Evolutionary conservation across 2,888 invertebrate genomes (phyloP).

Genomic region (Aspidapion aeneum): DNA sequence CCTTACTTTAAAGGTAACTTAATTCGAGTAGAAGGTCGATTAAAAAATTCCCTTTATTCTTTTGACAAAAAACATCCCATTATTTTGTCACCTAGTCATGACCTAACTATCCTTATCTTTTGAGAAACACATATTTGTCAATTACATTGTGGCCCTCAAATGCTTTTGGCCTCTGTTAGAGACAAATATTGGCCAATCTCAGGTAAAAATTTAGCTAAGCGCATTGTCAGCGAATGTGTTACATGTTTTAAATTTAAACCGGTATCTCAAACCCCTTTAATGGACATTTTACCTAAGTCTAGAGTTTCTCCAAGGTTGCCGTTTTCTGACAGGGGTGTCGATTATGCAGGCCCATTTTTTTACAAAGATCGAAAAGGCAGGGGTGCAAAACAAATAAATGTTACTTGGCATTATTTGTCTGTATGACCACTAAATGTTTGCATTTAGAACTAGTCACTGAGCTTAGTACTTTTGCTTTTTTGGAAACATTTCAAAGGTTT

Average conservation of each 20-base stretch:
- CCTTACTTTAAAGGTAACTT: not conserved
- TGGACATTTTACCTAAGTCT: not conserved
- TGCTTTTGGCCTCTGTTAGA: not conserved
- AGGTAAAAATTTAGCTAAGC: slow-evolving; percentile 3
- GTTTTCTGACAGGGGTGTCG: not conserved
- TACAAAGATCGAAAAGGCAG: not conserved
- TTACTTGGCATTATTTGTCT: not conserved
- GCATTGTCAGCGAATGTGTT: not conserved
- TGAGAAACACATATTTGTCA: not conserved
- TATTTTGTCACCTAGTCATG: not conserved
- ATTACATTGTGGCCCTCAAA: not conserved
- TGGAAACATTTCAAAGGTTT: not conserved
- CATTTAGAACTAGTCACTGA: not conserved
- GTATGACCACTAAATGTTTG: not conserved
- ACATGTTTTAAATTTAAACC: slow-evolving; percentile 1
- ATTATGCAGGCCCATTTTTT: not conserved
- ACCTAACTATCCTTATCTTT: not conserved
- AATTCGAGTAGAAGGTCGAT: slow-evolving; percentile 5
- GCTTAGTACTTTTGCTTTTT: not conserved
- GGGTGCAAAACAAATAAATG: not conserved
- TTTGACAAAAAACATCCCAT: not conserved
- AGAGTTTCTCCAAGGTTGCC: not conserved
- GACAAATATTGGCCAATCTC: slow-evolving; percentile 1
- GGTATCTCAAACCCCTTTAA: not conserved
- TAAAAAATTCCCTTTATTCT: not conserved